A percentile compares a stretch with the other conserved stretches of the same genome.
These are phyloP conservation scores for Peucedramus taeniatus DNA, from an alignment of 2,113 vertebrate species.

Conservation along the genomic window DNA sequence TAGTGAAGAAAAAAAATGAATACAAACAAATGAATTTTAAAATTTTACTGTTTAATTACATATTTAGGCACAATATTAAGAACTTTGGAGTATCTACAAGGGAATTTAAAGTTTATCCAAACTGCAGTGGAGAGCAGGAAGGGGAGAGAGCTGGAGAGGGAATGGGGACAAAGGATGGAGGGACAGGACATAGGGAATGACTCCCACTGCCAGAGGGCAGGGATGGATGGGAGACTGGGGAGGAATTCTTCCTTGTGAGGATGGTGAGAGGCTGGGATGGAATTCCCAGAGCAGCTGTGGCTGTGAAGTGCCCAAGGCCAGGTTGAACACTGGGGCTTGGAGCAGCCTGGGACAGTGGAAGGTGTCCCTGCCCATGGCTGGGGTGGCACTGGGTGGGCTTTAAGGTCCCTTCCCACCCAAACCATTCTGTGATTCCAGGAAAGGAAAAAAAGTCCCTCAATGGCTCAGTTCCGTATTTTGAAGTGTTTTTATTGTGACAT, in stretches of 20 bases:
- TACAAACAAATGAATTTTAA: rapidly evolving
- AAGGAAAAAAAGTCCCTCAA: no score
- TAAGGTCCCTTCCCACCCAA: neutral
- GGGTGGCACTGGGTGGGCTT: rapidly evolving
- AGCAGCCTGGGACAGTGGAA: neutral
- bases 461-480: neutral
- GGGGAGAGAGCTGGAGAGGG: neutral
- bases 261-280: neutral
- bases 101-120: neutral
- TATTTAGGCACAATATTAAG: neutral
- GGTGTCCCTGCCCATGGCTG: neutral
- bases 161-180: neutral
- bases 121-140: neutral
- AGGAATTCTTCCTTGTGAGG: rapidly evolving
- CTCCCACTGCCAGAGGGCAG: neutral
- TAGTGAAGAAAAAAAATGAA: neutral
- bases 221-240: rapidly evolving
- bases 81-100: neutral
- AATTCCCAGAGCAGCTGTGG: neutral
- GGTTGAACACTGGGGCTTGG: rapidly evolving
- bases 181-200: neutral
- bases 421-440: neutral
- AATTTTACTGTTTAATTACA: neutral
- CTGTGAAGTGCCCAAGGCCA: neutral
- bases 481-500: neutral